A percentile compares a stretch with the other conserved stretches of the same genome.
These are phyloP conservation scores for Patella pellucida DNA, from an alignment of 2,888 invertebrate species.

Conservation along the genomic window DNA sequence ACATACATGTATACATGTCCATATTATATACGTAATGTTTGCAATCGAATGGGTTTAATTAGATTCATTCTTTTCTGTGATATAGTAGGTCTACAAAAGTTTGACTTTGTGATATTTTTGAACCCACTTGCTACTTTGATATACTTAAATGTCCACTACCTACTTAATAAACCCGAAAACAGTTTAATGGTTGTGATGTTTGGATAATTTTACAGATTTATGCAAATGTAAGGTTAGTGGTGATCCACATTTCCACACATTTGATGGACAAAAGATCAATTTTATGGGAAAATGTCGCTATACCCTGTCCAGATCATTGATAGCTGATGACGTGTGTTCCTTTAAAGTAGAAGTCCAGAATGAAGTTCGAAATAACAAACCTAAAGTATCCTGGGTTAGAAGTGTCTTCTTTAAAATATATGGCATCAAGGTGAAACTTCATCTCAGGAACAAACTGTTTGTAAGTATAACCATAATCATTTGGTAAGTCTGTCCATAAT, in stretches of 20 bases:
- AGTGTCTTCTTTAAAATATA: constrained; percentile 38
- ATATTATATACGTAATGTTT: too few relatives aligned
- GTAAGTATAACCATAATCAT: constrained; percentile 25
- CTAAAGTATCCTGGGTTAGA: constrained; percentile 40
- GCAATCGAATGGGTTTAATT: too few relatives aligned
- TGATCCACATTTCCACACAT: constrained; percentile 66
- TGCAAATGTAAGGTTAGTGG: constrained; percentile 49
- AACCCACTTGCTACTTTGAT: too few relatives aligned
- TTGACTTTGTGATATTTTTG: too few relatives aligned
- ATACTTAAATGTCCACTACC: too few relatives aligned
- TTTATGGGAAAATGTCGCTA: constrained; percentile 64
- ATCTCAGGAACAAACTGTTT: constrained; percentile 30
- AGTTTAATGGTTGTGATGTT: too few relatives aligned
- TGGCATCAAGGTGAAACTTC: constrained; percentile 32
- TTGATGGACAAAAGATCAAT: constrained; percentile 57
- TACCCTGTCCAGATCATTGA: constrained; percentile 49
- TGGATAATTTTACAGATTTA: constrained; percentile 22
- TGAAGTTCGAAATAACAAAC: constrained; percentile 41
- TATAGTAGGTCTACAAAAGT: too few relatives aligned
- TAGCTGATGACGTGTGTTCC: constrained; percentile 30
- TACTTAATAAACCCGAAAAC: too few relatives aligned
- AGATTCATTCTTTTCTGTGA: too few relatives aligned
- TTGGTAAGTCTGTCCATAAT: too few relatives aligned
- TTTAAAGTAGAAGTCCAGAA: constrained; percentile 45
- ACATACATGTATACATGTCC: too few relatives aligned